Evolutionary conservation across 2,113 vertebrate species (phyloP), one percentile per base, ranked within the genome.

Genomic region (Nerophis ophidion): DNA sequence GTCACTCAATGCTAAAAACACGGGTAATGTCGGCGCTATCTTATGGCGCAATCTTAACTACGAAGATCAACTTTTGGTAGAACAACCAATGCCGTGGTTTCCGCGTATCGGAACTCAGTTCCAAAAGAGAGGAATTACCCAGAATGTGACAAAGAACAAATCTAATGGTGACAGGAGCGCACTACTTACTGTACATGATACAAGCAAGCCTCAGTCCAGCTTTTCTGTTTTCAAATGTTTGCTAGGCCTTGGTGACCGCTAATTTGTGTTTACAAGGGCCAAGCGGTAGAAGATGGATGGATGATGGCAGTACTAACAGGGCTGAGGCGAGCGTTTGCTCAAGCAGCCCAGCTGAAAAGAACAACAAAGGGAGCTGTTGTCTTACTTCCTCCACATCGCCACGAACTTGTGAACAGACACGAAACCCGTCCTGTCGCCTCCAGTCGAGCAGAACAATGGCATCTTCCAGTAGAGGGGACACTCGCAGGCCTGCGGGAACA

Each of bases 331-430:
- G 54, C 60, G 57, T 58, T 59, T 62, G 49, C 3, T 47, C 40
- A 58, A 60, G 60, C 42, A 57, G 26, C 67, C 42, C 42, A 42
- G 49, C 57, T 34, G 59, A 70, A 62, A 63, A 6, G 6, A 6
- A 33, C 26, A 17, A 78, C 66, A 59, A 86, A 56, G 71, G 66
- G 34, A 56, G 40, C 61, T 55, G 76, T 87, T 88, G 89, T 88
- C 96, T 98, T 91, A 99, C 96, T 97, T 98, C 79, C 95, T 84
- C 96, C 96, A 99, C 93, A 94, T 95, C 60, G 95, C 96, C 72
- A 98, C 81, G 57, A 97, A 98, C 88, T 95, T 98, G 91, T 97
- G 95, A 51, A 97, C 95, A 0, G 96, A 98, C 72, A 98, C 92
- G 0, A 90, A 91, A 79, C 94, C 94, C 13, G 93, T 94, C 86